Evolutionary conservation across 2,113 vertebrate species (phyloP), one percentile per base, ranked within the genome.

Genomic region (Orthonyx spaldingii): DNA sequence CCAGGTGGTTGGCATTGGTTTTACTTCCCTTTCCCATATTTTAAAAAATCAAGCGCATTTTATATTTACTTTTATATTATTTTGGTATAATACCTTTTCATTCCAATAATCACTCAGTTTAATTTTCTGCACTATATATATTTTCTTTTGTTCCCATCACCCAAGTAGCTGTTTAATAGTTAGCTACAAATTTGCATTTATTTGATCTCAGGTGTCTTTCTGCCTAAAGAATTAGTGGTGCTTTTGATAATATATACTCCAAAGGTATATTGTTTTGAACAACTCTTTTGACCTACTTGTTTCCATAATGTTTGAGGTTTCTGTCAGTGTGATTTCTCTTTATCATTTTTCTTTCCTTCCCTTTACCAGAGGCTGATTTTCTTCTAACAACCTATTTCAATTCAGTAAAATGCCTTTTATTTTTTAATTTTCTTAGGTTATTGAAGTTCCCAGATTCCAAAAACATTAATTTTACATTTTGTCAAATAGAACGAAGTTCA

Each of bases 381-480:
- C 87, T 86, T 90, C 77, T 92, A 95, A 93, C 60, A 91, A 79
- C 60, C 53, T 68, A 70, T 84, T 97, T 91, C 85, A 91, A 3
- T 75, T 95, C 94, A 90, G 85, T 75, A 87, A 95, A 96, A 92
- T 41, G 92, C 69, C 71, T 79, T 96, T 92, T 90, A 91, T 84
- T 97, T 88, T 94, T 94, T 87, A 96, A 95, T 95, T 97, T 97
- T 96, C 90, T 71, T 93, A 82, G 76, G 72, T 95, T 91, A 92
- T 46, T 87, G 82, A 96, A 96, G 85, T 94, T 82, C 68, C 60
- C 6, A 83, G 87, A 78, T 96, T 97, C 89, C 64, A 96, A 96
- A 96, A 93, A 84, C 91, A 97, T 95, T 95, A 95, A 95, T 96
- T 96, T 95, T 94, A 94, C 90, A 97, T 96, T 96, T 94, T 94